Base-by-base conservation (phyloP, 2,113 vertebrate genomes). In the Rhinopomastus cyanomelas region DNA sequence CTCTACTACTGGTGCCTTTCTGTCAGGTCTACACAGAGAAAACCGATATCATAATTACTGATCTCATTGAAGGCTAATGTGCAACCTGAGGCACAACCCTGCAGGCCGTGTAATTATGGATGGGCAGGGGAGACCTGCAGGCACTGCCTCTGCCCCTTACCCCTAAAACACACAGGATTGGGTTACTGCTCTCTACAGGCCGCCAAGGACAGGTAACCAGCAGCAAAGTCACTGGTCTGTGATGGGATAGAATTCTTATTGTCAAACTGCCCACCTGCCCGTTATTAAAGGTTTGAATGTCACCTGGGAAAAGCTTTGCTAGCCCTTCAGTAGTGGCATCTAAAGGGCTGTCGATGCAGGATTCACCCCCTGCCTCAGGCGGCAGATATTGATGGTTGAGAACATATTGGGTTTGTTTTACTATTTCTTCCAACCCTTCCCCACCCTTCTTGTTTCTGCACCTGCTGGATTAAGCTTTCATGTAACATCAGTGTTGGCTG, bases 21-120 rank as follows among this genome's bases (percentile, higher is more conserved):
- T 81, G 95, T 97, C 95, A 96, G 94, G 52, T 73, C 81, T 91
- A 91, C 96, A 93, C 95, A 90, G 59, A 91, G 97, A 97, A 99
- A 98, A 98, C 95, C 86, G 98, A 98, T 98, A 98, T 98, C 97
- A 98, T 98, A 98, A 98, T 98, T 98, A 98, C 97, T 96, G 92
- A 97, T 96, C 98, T 98, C 96, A 95, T 97, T 93, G 89, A 97
- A 95, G 95, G 94, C 95, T 97, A 96, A 97, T 90, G 92, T 96
- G 97, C 97, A 98, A 98, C 95, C 96, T 86, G 96, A 97, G 97
- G 98, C 96, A 93, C 93, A 96, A 82, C 92, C 94, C 93, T 92
- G 96, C 94, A 89, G 93, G 97, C 95, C 89, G 72, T 93, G 71
- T 97, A 98, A 98, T 98, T 98, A 98, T 74, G 95, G 96, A 90